phyloP scores from a whole-genome alignment of 2,797 vertebrate genomes.

The Pyrocephalus nanus region DNA sequence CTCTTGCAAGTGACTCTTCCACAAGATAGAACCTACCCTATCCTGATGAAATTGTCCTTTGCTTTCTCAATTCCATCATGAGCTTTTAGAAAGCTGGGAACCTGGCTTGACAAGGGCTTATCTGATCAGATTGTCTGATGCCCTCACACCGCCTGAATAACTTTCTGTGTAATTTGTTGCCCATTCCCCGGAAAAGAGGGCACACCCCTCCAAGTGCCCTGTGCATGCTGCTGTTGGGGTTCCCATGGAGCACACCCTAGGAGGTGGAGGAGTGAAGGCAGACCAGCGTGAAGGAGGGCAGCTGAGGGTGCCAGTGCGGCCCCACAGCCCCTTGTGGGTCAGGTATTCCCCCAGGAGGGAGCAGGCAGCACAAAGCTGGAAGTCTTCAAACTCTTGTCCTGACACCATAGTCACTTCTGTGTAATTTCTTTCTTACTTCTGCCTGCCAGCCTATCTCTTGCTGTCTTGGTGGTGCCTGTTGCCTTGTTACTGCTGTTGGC shows the following conservation, averaged over 20 bases:
- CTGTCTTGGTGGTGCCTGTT: slow-evolving; percentile 65
- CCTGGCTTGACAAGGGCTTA: background rate
- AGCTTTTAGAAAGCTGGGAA: background rate
- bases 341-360: background rate
- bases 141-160: background rate
- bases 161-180: background rate
- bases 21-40: background rate
- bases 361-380: background rate
- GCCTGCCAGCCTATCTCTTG: slow-evolving; percentile 50
- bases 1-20: background rate
- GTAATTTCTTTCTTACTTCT: slow-evolving; percentile 42
- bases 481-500: slow-evolving; percentile 43
- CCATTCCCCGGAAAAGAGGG: background rate
- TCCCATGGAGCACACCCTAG: rapidly evolving
- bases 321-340: background rate
- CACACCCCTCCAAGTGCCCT: rapidly evolving
- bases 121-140: background rate
- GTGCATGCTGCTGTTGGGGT: rapidly evolving
- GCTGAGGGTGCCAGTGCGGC: rapidly evolving
- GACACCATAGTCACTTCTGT: background rate
- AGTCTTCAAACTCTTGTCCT: background rate
- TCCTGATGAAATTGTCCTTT: background rate
- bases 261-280: background rate
- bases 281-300: rapidly evolving
- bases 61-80: background rate